phyloP scores from a whole-genome alignment of 2,113 vertebrate species.

The Psettodes erumei region DNA sequence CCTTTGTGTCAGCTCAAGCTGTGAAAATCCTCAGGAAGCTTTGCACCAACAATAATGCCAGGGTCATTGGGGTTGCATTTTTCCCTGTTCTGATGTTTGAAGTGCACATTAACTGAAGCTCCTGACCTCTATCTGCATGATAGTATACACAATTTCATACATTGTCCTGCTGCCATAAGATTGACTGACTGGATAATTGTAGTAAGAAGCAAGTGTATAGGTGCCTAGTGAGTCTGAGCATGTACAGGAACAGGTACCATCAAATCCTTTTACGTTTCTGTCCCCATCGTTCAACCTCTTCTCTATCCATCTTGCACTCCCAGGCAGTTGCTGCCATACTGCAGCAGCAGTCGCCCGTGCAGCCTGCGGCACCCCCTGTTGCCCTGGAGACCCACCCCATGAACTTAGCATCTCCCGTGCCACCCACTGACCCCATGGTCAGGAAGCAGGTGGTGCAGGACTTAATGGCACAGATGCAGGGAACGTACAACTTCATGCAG shows the following conservation, averaged over 20 bases:
- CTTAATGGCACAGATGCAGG: conserved; percentile 99
- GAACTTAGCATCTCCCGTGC: conserved; percentile 84
- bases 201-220: background rate
- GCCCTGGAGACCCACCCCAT: conserved; percentile 88
- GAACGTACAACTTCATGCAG: conserved; percentile 99
- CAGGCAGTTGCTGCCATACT: conserved; percentile 72
- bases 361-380: conserved; percentile 83
- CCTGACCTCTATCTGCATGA: background rate
- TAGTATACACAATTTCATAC: no score
- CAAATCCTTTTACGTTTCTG: no score
- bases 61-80: no score
- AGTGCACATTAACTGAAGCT: background rate
- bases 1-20: background rate
- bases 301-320: conserved; percentile 13
- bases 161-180: background rate
- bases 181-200: background rate
- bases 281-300: background rate
- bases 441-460: conserved; percentile 96
- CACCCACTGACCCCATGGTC: conserved; percentile 90
- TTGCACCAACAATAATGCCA: background rate
- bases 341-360: conserved; percentile 72
- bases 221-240: background rate
- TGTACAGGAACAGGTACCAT: background rate
- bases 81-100: no score
- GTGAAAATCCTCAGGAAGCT: background rate